A percentile compares a stretch with the other conserved stretches of the same genome.
Evolutionary conservation across 2,113 vertebrate genomes (phyloP).

Genomic region (Arothron firmamentum): DNA sequence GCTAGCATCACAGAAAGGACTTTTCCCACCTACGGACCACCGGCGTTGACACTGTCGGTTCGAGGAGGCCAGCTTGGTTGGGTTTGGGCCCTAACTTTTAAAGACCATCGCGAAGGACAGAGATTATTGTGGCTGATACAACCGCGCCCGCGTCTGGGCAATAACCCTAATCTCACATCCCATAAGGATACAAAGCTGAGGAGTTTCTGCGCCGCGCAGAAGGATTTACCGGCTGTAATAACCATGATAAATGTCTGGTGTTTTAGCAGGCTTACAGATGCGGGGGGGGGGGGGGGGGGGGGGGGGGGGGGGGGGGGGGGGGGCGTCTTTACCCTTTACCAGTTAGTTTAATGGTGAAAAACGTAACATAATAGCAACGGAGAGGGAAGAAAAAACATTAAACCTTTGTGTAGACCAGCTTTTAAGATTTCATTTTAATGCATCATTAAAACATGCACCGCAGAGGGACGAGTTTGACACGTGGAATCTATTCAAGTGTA

Average conservation of each 20-base stretch:
- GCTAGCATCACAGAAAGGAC: background rate
- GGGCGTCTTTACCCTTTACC: constrained; percentile 1
- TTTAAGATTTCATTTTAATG: constrained; percentile 60
- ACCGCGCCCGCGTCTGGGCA: constrained; percentile 41
- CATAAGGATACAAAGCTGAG: constrained; percentile 52
- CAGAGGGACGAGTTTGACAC: constrained; percentile 13
- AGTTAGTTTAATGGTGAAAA: constrained; percentile 17
- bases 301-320: constrained; percentile 12
- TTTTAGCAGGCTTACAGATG: constrained; percentile 51
- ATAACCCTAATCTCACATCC: constrained; percentile 55
- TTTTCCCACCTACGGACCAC: background rate
- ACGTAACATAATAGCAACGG: constrained; percentile 6
- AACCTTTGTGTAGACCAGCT: constrained; percentile 46
- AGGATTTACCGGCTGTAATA: constrained; percentile 65
- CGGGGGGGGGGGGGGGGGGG: constrained; percentile 29
- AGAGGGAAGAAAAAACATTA: constrained; percentile 33
- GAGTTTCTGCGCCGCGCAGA: constrained; percentile 35
- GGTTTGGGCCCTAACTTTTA: constrained; percentile 23
- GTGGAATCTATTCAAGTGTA: background rate
- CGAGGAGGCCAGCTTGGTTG: constrained; percentile 4
- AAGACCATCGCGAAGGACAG: constrained; percentile 42
- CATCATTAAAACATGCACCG: constrained; percentile 46
- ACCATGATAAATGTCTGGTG: constrained; percentile 63
- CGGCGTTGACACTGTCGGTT: background rate
- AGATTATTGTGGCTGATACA: constrained; percentile 62